These are phyloP conservation scores for Zonitis immaculata DNA, from an alignment of 2,888 invertebrate species.

Conservation along the genomic window DNA sequence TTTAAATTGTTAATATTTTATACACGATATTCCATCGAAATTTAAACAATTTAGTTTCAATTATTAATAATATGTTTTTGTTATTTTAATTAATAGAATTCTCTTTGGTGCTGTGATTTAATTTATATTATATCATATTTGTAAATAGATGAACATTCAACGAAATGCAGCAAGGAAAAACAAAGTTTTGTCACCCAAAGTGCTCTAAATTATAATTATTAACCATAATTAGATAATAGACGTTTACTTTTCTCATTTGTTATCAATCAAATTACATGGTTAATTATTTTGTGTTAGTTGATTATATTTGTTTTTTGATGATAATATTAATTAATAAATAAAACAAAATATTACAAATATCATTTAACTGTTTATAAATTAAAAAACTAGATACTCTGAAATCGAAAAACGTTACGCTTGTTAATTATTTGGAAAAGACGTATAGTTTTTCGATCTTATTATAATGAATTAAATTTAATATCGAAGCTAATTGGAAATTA, in stretches of 20 bases:
- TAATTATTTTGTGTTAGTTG: slow-evolving; percentile 2
- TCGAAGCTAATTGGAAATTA: neutral
- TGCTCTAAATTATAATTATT: slow-evolving; percentile 18
- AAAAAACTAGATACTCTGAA: too few relatives aligned
- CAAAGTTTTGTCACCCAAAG: slow-evolving; percentile 14
- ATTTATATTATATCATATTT: neutral
- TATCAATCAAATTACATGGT: slow-evolving; percentile 3
- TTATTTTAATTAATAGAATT: too few relatives aligned
- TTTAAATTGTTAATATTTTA: neutral
- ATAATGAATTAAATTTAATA: neutral
- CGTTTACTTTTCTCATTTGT: slow-evolving; percentile 4
- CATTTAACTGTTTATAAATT: too few relatives aligned
- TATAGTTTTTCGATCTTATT: too few relatives aligned
- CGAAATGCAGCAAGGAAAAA: neutral
- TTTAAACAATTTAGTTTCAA: neutral
- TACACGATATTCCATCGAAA: neutral
- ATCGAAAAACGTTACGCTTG: too few relatives aligned
- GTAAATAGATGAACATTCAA: neutral
- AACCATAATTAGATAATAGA: slow-evolving; percentile 1
- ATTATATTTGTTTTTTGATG: neutral
- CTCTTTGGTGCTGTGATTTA: too few relatives aligned
- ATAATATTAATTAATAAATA: neutral
- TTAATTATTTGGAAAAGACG: too few relatives aligned
- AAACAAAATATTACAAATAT: too few relatives aligned
- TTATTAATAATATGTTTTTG: too few relatives aligned